Base-by-base conservation (phyloP, 2,113 vertebrate species). In the Sminthopsis crassicaudata region DNA sequence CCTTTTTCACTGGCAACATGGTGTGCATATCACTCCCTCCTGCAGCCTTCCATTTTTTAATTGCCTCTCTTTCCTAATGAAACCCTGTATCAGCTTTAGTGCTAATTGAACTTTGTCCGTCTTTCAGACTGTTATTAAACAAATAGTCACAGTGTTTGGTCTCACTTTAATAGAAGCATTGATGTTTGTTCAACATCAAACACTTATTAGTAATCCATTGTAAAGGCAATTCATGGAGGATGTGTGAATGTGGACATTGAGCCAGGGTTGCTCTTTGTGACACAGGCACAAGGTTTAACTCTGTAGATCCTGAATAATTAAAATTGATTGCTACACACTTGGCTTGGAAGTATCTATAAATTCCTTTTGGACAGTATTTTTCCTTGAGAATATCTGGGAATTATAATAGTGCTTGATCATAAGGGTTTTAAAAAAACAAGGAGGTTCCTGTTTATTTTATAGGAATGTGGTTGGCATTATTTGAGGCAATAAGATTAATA, bases 151-250 rank as follows among this genome's bases (percentile, higher is more conserved):
- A 96, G 95, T 96, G 92, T 97, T 98, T 98, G 96, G 93, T 96
- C 98, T 97, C 92, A 50, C 96, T 97, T 95, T 97, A 96, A 97
- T 96, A 97, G 95, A 30, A 89, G 93, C 96, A 97, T 95, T 97
- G 95, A 94, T 98, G 96, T 98, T 98, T 98, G 94, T 93, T 97
- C 95, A 97, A 97, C 96, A 97, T 98, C 30, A 97, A 98, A 98
- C 97, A 98, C 93, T 53, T 97, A 96, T 98, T 97, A 97, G 91
- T 97, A 95, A 98, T 97, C 96, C 1, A 36, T 92, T 98, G 98
- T 95, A 53, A 98, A 98, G 96, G 52, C 98, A 97, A 96, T 97
- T 98, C 98, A 97, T 97, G 93, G 92, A 94, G 96, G 95, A 96
- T 1, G 25, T 89, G 93, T 96, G 93, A 93, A 95, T 98, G 96